A percentile compares a stretch with the other conserved stretches of the same genome.
phyloP scores from a whole-genome alignment of 2,888 invertebrate species.

The Xylocampa areola region DNA sequence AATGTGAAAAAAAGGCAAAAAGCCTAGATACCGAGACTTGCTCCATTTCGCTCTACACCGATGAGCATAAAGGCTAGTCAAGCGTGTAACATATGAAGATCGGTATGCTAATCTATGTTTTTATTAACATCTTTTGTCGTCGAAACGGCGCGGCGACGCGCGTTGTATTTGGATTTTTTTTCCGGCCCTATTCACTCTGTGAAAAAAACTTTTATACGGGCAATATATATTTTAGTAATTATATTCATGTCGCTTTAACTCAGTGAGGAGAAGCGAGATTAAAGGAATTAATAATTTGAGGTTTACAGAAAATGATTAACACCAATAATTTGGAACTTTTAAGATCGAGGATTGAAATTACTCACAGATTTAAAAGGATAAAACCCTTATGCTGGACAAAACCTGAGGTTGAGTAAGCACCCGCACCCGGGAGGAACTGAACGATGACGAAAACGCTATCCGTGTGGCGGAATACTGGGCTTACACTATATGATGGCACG shows the following conservation, averaged over 20 bases:
- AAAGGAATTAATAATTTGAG: slow-evolving; percentile 19
- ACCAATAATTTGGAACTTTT: slow-evolving; percentile 23
- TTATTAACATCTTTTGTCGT: slow-evolving; percentile 15
- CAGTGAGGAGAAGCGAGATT: slow-evolving; percentile 31
- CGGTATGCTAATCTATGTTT: slow-evolving; percentile 24
- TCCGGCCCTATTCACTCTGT: slow-evolving; percentile 1
- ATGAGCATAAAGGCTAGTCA: slow-evolving; percentile 32
- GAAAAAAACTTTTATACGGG: slow-evolving; percentile 21
- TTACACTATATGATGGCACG: too few species aligned
- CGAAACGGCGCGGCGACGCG: neutral
- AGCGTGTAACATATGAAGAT: slow-evolving; percentile 31
- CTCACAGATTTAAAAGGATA: slow-evolving; percentile 4
- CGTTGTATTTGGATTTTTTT: slow-evolving; percentile 13
- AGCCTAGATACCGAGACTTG: slow-evolving; percentile 6
- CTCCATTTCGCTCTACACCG: slow-evolving; percentile 18
- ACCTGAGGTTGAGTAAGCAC: too few species aligned
- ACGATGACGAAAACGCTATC: too few species aligned
- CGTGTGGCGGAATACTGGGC: too few species aligned
- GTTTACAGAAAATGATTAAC: slow-evolving; percentile 25
- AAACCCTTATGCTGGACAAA: too few species aligned
- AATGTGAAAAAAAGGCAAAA: slow-evolving; percentile 22
- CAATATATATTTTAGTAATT: too few species aligned
- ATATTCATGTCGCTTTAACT: slow-evolving; percentile 29
- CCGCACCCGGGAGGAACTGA: too few species aligned
- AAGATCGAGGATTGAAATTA: slow-evolving; percentile 32